A percentile compares a stretch with the other conserved stretches of the same genome.
Evolutionary conservation across 2,888 invertebrate species (phyloP).

Genomic region (Steromphala cineraria): DNA sequence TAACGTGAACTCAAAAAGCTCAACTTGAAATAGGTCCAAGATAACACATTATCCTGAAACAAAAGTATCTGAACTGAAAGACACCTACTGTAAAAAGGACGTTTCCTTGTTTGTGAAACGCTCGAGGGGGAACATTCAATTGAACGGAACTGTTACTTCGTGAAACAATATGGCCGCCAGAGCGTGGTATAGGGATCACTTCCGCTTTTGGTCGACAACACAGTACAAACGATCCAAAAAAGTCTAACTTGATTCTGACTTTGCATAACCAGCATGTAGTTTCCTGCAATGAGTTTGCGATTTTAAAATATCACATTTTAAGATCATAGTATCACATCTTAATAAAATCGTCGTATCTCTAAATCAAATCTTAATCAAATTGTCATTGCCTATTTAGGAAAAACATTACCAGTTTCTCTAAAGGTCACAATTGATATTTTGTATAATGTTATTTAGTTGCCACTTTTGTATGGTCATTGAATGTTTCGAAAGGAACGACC

Average conservation of each 20-base stretch:
- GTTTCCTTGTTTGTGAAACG: neutral
- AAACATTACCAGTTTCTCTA: no score
- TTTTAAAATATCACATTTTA: neutral
- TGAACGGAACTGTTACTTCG: neutral
- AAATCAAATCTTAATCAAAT: no score
- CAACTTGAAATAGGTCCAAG: no score
- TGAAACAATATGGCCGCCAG: slow-evolving; percentile 9
- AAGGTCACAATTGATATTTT: no score
- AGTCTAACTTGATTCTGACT: neutral
- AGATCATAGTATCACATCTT: no score
- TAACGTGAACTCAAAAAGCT: no score
- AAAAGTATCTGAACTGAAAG: neutral
- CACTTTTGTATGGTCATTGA: no score
- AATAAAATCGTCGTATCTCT: neutral
- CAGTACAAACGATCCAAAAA: neutral
- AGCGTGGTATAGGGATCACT: neutral
- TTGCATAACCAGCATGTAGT: neutral
- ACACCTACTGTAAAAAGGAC: neutral
- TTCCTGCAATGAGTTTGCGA: neutral
- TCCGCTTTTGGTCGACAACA: slow-evolving; percentile 5
- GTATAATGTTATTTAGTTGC: no score
- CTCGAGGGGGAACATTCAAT: neutral
- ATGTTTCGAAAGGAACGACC: no score
- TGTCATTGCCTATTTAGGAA: no score
- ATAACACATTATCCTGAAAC: no score